Evolutionary conservation across 2,888 invertebrate genomes (phyloP).

Genomic region (Trichogramma evanescens): DNA sequence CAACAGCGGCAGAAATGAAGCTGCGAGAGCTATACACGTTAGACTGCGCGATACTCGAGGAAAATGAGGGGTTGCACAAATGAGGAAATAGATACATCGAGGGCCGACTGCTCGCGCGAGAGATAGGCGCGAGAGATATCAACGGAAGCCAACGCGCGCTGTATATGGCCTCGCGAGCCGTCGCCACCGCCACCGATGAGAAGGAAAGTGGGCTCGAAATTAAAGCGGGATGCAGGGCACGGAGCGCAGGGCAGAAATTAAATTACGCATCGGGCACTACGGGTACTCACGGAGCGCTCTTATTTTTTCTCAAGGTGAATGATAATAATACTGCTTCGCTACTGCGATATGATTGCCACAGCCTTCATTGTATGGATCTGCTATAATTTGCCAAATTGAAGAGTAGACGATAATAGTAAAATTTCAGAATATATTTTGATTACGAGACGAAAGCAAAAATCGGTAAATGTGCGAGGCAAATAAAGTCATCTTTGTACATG

Average conservation of each 20-base stretch:
- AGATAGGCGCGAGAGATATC: constrained; percentile 8
- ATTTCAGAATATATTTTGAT: no score
- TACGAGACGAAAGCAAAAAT: no score
- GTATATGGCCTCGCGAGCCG: constrained; percentile 11
- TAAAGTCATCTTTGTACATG: no score
- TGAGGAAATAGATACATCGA: constrained; percentile 11
- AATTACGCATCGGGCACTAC: constrained; percentile 16
- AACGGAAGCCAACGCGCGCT: constrained; percentile 12
- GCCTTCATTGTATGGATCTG: no score
- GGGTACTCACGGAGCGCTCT: no score
- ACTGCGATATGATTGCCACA: no score
- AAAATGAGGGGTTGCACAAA: not conserved
- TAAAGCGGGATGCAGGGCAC: not conserved
- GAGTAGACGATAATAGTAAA: no score
- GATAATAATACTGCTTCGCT: no score
- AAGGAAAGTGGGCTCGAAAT: not conserved
- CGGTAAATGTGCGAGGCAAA: no score
- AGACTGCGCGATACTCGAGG: not conserved
- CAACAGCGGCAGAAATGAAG: constrained; percentile 17
- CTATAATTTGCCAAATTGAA: no score
- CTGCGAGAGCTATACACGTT: not conserved
- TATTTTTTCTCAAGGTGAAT: no score
- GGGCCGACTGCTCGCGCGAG: no score
- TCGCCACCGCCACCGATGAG: not conserved
- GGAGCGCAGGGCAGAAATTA: constrained; percentile 16